Evolutionary conservation across 2,113 vertebrate genomes (phyloP).

Genomic region (Alligator sinensis): DNA sequence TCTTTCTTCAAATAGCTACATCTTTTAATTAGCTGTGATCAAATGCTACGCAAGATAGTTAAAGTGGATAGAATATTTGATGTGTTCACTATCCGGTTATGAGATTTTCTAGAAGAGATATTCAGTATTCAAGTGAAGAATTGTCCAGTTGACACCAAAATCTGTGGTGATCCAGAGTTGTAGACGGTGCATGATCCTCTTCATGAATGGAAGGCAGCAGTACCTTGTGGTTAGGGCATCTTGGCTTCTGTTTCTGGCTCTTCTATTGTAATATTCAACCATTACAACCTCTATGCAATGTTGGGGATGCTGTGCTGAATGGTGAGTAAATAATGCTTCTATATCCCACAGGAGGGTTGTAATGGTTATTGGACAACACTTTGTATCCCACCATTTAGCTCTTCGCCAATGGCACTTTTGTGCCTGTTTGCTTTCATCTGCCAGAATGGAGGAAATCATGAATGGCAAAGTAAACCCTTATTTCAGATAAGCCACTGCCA

Average conservation of each 20-base stretch:
- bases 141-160: background rate
- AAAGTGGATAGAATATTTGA: rapidly evolving
- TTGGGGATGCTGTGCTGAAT: background rate
- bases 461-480: background rate
- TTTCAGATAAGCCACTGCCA: background rate
- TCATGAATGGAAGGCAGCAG: background rate
- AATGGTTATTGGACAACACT: background rate
- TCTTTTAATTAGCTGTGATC: background rate
- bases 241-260: background rate
- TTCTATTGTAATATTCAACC: background rate
- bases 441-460: background rate
- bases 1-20: background rate
- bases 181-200: background rate
- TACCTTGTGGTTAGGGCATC: rapidly evolving
- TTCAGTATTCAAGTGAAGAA: background rate
- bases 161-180: background rate
- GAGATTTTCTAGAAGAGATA: background rate
- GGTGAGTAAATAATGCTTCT: background rate
- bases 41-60: background rate
- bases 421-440: background rate
- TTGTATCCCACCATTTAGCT: background rate
- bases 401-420: background rate
- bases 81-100: background rate
- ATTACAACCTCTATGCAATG: background rate
- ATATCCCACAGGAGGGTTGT: background rate